phyloP scores from a whole-genome alignment of 2,888 invertebrate genomes.

The Volucella zonaria region DNA sequence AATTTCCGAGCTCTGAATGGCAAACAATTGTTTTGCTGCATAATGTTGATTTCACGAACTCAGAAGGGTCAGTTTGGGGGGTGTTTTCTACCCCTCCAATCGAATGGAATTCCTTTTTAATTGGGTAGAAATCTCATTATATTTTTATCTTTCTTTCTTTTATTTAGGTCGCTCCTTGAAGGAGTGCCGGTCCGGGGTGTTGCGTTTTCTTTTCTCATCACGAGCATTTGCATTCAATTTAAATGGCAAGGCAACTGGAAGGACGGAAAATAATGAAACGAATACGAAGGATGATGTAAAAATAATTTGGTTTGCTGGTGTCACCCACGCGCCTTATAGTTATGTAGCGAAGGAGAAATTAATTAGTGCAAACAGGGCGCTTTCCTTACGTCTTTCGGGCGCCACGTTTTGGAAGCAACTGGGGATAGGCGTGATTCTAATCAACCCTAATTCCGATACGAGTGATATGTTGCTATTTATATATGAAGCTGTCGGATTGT shows the following conservation, averaged over 20 bases:
- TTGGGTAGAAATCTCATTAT: slow-evolving; percentile 45
- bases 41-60: not conserved
- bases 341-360: not conserved
- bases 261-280: not conserved
- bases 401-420: too few relatives aligned
- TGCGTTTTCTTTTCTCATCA: slow-evolving; percentile 1
- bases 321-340: not conserved
- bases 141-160: slow-evolving; percentile 8
- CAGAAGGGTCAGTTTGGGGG: not conserved
- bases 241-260: not conserved
- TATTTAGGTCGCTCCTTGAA: not conserved
- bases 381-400: too few relatives aligned
- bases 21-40: not conserved
- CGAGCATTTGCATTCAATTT: slow-evolving; percentile 36
- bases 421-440: too few relatives aligned
- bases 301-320: not conserved
- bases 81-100: slow-evolving; percentile 16
- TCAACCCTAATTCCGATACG: too few relatives aligned
- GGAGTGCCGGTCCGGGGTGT: not conserved
- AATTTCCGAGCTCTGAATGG: not conserved
- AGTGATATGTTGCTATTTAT: too few relatives aligned
- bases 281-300: slow-evolving; percentile 19
- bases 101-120: slow-evolving; percentile 58
- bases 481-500: too few relatives aligned
- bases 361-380: not conserved